Evolutionary conservation across 2,113 vertebrate genomes (phyloP).

Genomic region (Lophochroa leadbeateri): DNA sequence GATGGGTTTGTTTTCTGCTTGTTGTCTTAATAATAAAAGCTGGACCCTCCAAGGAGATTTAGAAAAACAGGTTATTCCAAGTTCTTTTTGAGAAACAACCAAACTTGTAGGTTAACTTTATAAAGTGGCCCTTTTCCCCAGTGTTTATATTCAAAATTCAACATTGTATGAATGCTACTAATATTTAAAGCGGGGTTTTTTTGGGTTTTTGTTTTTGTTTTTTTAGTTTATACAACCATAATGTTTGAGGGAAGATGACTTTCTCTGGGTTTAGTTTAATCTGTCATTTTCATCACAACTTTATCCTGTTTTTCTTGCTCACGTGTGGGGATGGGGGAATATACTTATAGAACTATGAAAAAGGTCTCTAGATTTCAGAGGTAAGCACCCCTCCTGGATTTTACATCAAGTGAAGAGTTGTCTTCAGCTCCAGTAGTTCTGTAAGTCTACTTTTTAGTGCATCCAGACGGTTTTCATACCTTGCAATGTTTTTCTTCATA

Average conservation of each 20-base stretch:
- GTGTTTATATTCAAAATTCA: background rate
- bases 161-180: background rate
- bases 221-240: background rate
- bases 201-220: background rate
- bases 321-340: background rate
- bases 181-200: background rate
- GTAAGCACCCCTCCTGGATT: background rate
- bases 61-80: background rate
- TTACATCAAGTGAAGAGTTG: background rate
- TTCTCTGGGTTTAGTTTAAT: background rate
- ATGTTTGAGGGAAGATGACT: background rate
- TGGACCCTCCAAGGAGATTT: constrained; percentile 17
- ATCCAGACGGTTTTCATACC: background rate
- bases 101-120: background rate
- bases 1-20: constrained; percentile 47
- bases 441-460: background rate
- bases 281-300: background rate
- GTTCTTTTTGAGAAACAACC: background rate
- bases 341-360: background rate
- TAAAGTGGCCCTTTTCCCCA: background rate
- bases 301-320: background rate
- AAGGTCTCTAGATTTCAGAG: background rate
- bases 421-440: background rate
- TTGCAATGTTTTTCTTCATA: background rate
- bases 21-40: constrained; percentile 28